A percentile compares a stretch with the other conserved stretches of the same genome.
Conservation (phyloP, 2,888 invertebrate species). For the Oscheius myriophilus region DNA sequence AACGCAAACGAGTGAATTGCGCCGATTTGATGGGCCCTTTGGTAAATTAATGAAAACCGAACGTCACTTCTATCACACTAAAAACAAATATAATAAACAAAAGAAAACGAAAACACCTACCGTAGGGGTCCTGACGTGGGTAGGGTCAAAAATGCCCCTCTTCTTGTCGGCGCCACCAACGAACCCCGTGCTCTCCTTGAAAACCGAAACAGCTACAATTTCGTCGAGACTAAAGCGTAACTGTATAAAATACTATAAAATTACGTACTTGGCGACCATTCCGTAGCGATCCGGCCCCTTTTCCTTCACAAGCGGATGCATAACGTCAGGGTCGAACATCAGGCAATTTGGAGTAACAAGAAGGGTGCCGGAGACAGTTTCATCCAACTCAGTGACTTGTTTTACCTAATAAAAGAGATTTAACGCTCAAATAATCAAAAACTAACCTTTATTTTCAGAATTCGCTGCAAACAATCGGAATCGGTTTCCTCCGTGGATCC, state of each 20-base stretch:
- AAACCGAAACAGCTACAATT: constrained; percentile 94
- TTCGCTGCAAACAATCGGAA: constrained; percentile 73
- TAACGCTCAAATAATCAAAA: background rate
- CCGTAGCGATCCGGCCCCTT: constrained; percentile 79
- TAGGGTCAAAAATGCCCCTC: constrained; percentile 55
- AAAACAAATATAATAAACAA: background rate
- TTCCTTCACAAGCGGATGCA: constrained; percentile 86
- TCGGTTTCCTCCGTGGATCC: constrained; percentile 67
- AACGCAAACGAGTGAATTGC: no score
- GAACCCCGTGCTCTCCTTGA: constrained; percentile 96
- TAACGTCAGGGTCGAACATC: constrained; percentile 87
- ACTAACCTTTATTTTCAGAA: constrained; percentile 72
- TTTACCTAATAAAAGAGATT: constrained; percentile 69
- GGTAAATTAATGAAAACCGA: no score
- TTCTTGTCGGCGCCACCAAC: constrained; percentile 68
- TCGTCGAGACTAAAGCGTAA: constrained; percentile 94
- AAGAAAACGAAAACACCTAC: background rate
- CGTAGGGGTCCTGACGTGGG: constrained; percentile 40
- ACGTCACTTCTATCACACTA: background rate
- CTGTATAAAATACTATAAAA: no score
- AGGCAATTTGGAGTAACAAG: constrained; percentile 97
- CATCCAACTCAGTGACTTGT: constrained; percentile 74
- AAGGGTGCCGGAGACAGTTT: constrained; percentile 79
- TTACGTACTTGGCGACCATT: constrained; percentile 80
- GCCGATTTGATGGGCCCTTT: no score